phyloP scores from a whole-genome alignment of 2,113 vertebrate species.

The Lampris incognitus region DNA sequence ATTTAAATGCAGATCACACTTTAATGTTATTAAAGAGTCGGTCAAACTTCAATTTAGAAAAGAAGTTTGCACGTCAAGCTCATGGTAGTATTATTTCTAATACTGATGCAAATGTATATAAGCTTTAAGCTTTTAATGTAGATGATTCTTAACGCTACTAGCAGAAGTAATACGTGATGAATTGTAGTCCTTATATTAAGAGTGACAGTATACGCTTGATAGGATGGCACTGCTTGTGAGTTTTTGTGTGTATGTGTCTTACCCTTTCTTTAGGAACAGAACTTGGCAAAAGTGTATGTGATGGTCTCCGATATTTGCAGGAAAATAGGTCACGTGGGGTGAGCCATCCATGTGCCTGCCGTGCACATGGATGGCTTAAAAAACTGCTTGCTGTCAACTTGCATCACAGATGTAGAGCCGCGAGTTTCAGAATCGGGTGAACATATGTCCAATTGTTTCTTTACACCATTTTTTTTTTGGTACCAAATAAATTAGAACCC shows the following conservation, averaged over 20 bases:
- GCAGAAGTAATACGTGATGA: conserved; percentile 73
- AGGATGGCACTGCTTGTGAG: conserved; percentile 76
- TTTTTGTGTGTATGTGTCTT: conserved; percentile 59
- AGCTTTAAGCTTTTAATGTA: conserved; percentile 81
- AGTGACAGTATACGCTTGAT: conserved; percentile 75
- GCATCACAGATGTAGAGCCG: not conserved
- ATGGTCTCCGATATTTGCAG: conserved; percentile 27
- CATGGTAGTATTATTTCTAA: conserved; percentile 72
- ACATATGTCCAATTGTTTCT: conserved; percentile 14
- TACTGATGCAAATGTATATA: conserved; percentile 78
- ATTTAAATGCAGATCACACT: conserved; percentile 44
- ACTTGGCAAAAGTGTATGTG: conserved; percentile 44
- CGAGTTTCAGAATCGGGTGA: not conserved
- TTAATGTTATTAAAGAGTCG: conserved; percentile 27
- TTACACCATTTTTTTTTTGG: conserved; percentile 23
- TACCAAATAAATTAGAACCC: conserved; percentile 5
- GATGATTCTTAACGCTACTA: conserved; percentile 76
- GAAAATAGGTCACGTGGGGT: not conserved
- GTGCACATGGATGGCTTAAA: conserved; percentile 43
- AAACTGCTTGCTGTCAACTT: not conserved
- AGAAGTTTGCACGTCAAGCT: conserved; percentile 64
- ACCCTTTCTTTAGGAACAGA: conserved; percentile 51
- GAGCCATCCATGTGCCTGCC: conserved; percentile 34
- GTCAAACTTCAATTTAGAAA: conserved; percentile 33
- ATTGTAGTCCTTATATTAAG: conserved; percentile 82